Evolutionary conservation across 2,888 invertebrate species (phyloP).

Genomic region (Exocentrus adspersus): DNA sequence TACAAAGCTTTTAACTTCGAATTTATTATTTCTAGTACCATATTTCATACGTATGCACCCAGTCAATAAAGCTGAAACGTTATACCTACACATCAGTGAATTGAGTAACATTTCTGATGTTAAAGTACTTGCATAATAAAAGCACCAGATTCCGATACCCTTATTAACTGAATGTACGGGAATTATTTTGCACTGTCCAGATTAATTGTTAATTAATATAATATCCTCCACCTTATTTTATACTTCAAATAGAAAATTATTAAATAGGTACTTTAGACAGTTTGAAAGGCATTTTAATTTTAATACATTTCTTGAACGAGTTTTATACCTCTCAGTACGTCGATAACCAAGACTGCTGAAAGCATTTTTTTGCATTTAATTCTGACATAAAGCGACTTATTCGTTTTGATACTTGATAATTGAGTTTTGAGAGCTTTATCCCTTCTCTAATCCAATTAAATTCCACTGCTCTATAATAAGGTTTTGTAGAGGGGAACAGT

Average conservation of each 20-base stretch:
- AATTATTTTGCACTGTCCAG: too few relatives aligned
- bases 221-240: neutral
- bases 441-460: neutral
- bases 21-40: too few relatives aligned
- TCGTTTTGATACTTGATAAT: neutral
- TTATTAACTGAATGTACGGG: too few relatives aligned
- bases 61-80: too few relatives aligned
- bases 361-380: neutral
- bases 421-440: neutral
- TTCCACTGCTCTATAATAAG: neutral
- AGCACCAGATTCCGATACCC: too few relatives aligned
- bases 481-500: too few relatives aligned
- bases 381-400: neutral
- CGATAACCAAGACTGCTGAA: neutral
- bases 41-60: too few relatives aligned
- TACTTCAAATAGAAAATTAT: neutral
- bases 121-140: too few relatives aligned
- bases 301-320: neutral
- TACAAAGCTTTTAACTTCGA: too few relatives aligned
- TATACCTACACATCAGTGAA: too few relatives aligned
- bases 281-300: neutral
- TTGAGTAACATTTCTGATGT: too few relatives aligned
- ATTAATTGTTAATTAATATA: too few relatives aligned
- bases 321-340: neutral
- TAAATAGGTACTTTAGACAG: neutral